Evolutionary conservation across 1,140 invertebrate genomes (phyloP), one percentile per base, ranked within the genome.

Genomic region (Drosophila nannoptera): DNA sequence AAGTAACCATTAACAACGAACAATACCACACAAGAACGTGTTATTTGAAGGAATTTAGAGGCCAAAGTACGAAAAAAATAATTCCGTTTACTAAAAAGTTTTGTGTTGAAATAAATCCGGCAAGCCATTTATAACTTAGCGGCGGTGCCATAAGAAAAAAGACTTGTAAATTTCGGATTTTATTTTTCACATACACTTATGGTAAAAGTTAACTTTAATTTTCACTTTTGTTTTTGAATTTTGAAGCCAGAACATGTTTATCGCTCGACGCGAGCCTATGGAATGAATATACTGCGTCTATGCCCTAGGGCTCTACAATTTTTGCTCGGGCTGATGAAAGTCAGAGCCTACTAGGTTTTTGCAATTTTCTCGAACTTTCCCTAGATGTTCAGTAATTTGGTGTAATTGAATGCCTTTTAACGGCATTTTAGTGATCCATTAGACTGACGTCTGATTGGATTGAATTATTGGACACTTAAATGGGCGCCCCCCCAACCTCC

Each of bases 401-500:
- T 86, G 74, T 84, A 84, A 84, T 84, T 86, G 81, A 84, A 81
- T 77, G 77, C 46, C 77, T 86, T 86, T 84, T 84, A 84, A 86
- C 71, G 74, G 81, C 70, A 64, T 69, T 81, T 81, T 77, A 65
- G 73, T 29, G 77, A 43, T 63, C 67, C 74, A 84, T 86, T 83
- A 86, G 73, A 75, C 67, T 77, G 77, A 61, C 70, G 81, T 86
- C 86, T 86, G 73, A 83, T 76, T 75, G 77, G 80, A 84, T 84
- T 84, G 80, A 84, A 84, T 84, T 84, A 84, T 84, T 84, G 81
- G 81, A 86, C 81, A 86, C 81, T 86, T 84, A 84, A 84, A 84
- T 84, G 64, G 77, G 81, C 80, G 81, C 62, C 81, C 68, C 58
- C 54, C 53, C 32, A 54, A 58, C 38, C 61, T 49, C 59, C 42